Percentiles rank a stretch among this genome's conserved stretches.
phyloP scores from a whole-genome alignment of 1,140 invertebrate genomes.

The Drosophila sulfurigaster region DNA sequence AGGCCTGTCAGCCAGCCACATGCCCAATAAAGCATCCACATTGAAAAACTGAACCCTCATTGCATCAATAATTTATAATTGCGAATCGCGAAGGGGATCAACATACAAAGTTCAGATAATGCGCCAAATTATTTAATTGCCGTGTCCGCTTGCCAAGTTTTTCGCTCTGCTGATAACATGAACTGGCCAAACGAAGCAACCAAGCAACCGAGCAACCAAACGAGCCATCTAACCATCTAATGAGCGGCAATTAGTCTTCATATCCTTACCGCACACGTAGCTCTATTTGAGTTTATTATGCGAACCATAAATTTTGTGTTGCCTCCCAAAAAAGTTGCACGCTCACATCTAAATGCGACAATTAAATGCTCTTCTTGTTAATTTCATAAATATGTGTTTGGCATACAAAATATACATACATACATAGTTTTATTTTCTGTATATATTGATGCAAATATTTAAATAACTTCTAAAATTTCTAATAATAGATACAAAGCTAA shows the following conservation, averaged over 20 bases:
- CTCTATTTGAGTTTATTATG: conserved; percentile 19
- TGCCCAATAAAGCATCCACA: not conserved
- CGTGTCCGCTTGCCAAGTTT: conserved; percentile 43
- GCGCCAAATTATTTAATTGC: conserved; percentile 48
- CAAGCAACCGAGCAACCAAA: conserved; percentile 3
- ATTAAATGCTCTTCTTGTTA: not conserved
- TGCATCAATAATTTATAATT: conserved; percentile 39
- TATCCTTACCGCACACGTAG: conserved; percentile 27
- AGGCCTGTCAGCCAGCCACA: conserved; percentile 19
- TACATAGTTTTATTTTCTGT: too few relatives aligned
- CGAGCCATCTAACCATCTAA: conserved; percentile 36
- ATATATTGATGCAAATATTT: too few relatives aligned
- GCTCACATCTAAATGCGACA: not conserved
- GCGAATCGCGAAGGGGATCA: not conserved
- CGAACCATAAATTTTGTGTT: conserved; percentile 11
- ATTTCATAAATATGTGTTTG: not conserved
- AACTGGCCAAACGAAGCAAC: conserved; percentile 27
- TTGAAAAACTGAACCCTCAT: not conserved
- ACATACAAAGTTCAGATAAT: conserved; percentile 10
- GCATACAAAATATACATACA: not conserved
- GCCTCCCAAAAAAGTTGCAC: conserved; percentile 2
- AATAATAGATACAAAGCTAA: too few relatives aligned
- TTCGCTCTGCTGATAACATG: conserved; percentile 32
- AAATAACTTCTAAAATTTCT: too few relatives aligned
- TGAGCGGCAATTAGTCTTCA: conserved; percentile 58